Conservation (phyloP, 2,888 invertebrate genomes). For the Pomacea canaliculata region DNA sequence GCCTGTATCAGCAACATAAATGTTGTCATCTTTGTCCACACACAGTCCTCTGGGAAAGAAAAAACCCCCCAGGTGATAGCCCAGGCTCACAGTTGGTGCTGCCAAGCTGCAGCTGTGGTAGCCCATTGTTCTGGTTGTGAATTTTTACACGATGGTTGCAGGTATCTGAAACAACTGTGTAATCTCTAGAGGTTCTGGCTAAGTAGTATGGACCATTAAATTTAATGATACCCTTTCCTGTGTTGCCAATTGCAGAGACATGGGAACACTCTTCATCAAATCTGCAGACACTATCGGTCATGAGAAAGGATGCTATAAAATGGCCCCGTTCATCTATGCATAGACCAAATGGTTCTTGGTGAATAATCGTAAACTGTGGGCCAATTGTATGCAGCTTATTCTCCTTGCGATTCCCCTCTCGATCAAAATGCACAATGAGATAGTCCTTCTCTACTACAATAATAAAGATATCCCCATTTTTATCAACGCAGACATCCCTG, state of each 20-base stretch:
- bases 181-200: slow-evolving; percentile 42
- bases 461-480: too few species aligned
- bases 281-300: slow-evolving; percentile 11
- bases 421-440: background rate
- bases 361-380: background rate
- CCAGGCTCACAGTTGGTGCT: slow-evolving; percentile 33
- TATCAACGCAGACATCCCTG: too few species aligned
- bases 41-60: slow-evolving; percentile 58
- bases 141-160: slow-evolving; percentile 56
- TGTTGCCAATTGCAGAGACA: slow-evolving; percentile 40
- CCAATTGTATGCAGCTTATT: slow-evolving; percentile 4
- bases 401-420: background rate
- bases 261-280: slow-evolving; percentile 12
- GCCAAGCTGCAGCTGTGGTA: slow-evolving; percentile 44
- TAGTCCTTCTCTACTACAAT: too few species aligned
- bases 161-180: slow-evolving; percentile 53
- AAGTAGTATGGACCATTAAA: slow-evolving; percentile 52
- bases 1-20: slow-evolving; percentile 58
- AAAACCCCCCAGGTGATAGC: slow-evolving; percentile 44
- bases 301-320: slow-evolving; percentile 6
- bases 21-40: slow-evolving; percentile 50
- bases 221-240: slow-evolving; percentile 44
- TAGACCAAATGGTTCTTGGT: slow-evolving; percentile 14
- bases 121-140: slow-evolving; percentile 44
- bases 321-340: slow-evolving; percentile 6